Percentiles rank a stretch among this genome's conserved stretches.
Conservation (phyloP, 2,888 invertebrate genomes). For the Lasioglossum lativentre region DNA sequence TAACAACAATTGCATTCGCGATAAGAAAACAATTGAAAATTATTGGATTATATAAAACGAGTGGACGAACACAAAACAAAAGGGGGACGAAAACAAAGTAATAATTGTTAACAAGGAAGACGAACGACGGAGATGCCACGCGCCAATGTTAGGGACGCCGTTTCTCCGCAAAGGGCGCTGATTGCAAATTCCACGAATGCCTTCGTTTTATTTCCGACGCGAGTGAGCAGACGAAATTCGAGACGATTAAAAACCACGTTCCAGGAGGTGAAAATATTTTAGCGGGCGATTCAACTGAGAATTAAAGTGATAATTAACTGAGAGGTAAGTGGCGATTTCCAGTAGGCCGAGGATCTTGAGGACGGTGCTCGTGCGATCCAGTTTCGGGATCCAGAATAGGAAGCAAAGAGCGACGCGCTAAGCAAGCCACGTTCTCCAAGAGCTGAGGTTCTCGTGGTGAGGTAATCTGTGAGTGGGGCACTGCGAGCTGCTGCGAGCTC, state of each 20-base stretch:
- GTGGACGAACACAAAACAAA: too few relatives aligned
- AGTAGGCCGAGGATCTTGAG: conserved; percentile 1
- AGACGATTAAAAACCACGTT: not conserved
- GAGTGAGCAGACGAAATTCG: not conserved
- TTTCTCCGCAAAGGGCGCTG: not conserved
- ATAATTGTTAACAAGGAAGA: not conserved
- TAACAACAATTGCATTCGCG: too few relatives aligned
- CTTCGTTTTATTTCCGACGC: not conserved
- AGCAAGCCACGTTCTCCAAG: conserved; percentile 1
- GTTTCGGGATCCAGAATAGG: not conserved
- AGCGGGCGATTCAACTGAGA: not conserved
- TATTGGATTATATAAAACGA: too few relatives aligned
- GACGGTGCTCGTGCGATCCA: not conserved
- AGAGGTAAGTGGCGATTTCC: not conserved
- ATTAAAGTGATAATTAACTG: not conserved
- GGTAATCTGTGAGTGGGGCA: conserved; percentile 1
- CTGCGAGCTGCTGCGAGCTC: not conserved
- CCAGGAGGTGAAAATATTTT: not conserved
- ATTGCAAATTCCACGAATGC: not conserved
- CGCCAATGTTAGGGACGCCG: not conserved
- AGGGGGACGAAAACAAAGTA: too few relatives aligned
- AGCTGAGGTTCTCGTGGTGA: not conserved
- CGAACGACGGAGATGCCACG: not conserved
- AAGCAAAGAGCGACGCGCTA: conserved; percentile 5
- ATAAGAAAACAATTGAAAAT: too few relatives aligned